Base-by-base conservation (phyloP, 2,888 invertebrate genomes). In the Megastigmus dorsalis region DNA sequence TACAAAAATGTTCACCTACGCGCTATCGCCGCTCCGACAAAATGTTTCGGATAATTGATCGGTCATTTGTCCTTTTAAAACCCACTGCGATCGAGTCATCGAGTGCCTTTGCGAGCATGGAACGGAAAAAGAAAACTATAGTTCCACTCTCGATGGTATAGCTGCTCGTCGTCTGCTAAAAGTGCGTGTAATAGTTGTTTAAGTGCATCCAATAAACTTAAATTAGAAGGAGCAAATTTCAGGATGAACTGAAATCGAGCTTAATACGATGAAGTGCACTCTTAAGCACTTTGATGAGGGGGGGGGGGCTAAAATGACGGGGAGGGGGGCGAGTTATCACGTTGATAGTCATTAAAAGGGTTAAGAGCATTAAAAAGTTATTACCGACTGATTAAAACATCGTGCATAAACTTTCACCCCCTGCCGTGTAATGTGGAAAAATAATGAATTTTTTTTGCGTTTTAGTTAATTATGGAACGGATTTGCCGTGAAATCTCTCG, bases 331-430 rank as follows among this genome's bases (percentile, higher is more conserved):
- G 65, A 50, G 65, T 66, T 72, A 52, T 72, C 50, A 50, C 59
- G 57, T 28, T 59, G 55, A 59, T 66, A 59, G 65, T 41, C 45
- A 59, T 66, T 65, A 65, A 60, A 66, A 52, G 65, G 65, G 57
- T 48, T 36, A 50, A 67, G 48, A 57, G 65, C 52, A 59, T 72
- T 72, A 72, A 66, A 71, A 66, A 72, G 50, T 72, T 72, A 72
- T 71, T 63, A 55, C 70, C 33, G 13, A 23, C 55, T 18, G 62
- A 62, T 54, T 70, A 54, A 52, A 54, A 41, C 7, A 23, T 52
- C 38, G 9, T 41, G 41, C 54, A 33, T 54, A 50, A 69, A 69
- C 41, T 54, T 62, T 60, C n/a, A n/a, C n/a, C n/a, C n/a, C n/a
- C 23, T 6, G n/a, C 28, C 38, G 7, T 59, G 50, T 65, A 54